A percentile compares a stretch with the other conserved stretches of the same genome.
These are phyloP conservation scores for Saturnia japonica DNA, from an alignment of 2,888 invertebrate genomes.

Conservation along the genomic window DNA sequence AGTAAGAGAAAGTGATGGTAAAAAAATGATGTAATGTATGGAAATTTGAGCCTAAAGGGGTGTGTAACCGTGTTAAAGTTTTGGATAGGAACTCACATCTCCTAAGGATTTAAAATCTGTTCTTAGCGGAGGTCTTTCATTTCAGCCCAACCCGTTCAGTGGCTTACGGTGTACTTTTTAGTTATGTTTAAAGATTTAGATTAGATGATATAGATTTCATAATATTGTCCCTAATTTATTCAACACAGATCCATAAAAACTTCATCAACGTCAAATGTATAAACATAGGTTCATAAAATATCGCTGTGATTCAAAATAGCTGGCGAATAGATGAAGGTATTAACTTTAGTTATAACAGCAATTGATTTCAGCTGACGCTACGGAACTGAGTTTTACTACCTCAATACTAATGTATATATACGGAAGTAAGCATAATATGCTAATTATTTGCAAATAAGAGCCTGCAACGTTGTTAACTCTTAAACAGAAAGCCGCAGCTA, in stretches of 20 bases:
- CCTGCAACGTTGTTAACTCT: neutral
- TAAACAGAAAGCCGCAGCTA: neutral
- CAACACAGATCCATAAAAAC: too few species aligned
- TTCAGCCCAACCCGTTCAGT: too few species aligned
- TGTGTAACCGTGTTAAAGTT: too few species aligned
- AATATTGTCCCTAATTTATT: too few species aligned
- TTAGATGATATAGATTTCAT: too few species aligned
- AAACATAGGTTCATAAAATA: neutral
- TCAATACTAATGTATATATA: neutral
- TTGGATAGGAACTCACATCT: too few species aligned
- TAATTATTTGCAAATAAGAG: neutral
- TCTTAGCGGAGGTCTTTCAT: too few species aligned
- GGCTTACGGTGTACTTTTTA: too few species aligned
- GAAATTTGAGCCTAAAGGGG: too few species aligned
- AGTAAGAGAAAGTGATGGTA: neutral
- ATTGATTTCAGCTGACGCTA: neutral
- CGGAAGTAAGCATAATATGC: conserved; percentile 2
- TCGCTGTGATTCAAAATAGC: neutral
- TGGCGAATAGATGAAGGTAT: neutral
- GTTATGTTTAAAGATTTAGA: too few species aligned
- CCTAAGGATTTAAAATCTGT: too few species aligned
- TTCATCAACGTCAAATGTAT: too few species aligned
- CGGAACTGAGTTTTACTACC: neutral
- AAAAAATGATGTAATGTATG: neutral
- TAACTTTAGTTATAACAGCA: neutral